Percentiles rank a stretch among this genome's conserved stretches.
Evolutionary conservation across 2,888 invertebrate genomes (phyloP).

Genomic region (Drosophila meridionalis): DNA sequence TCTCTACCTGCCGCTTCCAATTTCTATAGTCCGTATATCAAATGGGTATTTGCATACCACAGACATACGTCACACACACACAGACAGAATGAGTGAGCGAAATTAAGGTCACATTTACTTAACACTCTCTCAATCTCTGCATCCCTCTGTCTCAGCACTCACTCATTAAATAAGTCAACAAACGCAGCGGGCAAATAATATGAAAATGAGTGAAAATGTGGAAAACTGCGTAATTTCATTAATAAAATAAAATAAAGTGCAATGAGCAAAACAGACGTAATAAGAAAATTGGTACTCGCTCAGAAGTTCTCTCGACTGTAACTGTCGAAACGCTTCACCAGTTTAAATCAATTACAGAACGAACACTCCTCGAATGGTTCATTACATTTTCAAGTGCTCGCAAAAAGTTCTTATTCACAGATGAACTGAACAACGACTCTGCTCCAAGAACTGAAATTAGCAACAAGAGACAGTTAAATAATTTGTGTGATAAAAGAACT

Average conservation of each 20-base stretch:
- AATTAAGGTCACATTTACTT: conserved; percentile 72
- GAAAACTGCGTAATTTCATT: conserved; percentile 67
- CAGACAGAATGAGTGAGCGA: conserved; percentile 4
- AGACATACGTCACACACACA: conserved; percentile 23
- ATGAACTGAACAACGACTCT: not conserved
- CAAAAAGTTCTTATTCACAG: conserved; percentile 2
- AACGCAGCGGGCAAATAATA: conserved; percentile 43
- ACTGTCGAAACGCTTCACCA: conserved; percentile 14
- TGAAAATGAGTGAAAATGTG: not conserved
- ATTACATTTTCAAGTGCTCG: conserved; percentile 42
- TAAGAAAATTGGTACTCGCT: conserved; percentile 13
- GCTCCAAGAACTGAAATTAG: not conserved
- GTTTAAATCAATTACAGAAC: conserved; percentile 43
- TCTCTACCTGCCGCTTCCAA: conserved; percentile 12
- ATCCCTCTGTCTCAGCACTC: conserved; percentile 15
- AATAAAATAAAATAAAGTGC: conserved; percentile 60
- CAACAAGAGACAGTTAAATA: not conserved
- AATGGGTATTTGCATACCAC: conserved; percentile 52
- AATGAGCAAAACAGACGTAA: not conserved
- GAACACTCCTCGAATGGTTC: conserved; percentile 25
- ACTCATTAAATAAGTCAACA: conserved; percentile 59
- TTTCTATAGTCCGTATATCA: conserved; percentile 68
- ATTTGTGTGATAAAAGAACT: not conserved
- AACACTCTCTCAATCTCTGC: conserved; percentile 24
- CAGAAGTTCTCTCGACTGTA: not conserved